A percentile compares a stretch with the other conserved stretches of the same genome.
phyloP scores from a whole-genome alignment of 1,140 invertebrate species.

The Hycleus cichorii region DNA sequence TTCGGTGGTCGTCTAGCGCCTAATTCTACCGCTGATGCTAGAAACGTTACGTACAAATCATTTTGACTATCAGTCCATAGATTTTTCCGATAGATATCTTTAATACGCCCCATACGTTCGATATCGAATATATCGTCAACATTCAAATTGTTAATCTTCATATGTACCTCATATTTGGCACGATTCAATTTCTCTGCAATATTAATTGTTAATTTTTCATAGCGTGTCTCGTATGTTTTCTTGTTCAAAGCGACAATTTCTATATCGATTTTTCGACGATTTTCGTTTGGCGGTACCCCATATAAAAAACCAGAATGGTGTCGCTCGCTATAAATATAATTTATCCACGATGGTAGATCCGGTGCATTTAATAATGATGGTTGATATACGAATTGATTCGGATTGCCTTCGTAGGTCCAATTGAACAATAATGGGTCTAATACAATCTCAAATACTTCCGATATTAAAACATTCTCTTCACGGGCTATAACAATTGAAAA shows the following conservation, averaged over 20 bases:
- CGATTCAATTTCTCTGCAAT: conserved; percentile 58
- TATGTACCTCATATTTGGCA: conserved; percentile 67
- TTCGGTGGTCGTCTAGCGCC: conserved; percentile 73
- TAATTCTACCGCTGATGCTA: conserved; percentile 73
- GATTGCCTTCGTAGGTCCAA: conserved; percentile 58
- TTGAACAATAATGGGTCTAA: conserved; percentile 59
- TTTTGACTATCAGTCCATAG: conserved; percentile 53
- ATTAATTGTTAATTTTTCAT: conserved; percentile 54
- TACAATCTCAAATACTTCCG: conserved; percentile 56
- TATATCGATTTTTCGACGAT: conserved; percentile 49
- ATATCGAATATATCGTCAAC: conserved; percentile 71
- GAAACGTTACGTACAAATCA: conserved; percentile 73
- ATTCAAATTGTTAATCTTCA: conserved; percentile 85
- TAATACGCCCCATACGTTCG: conserved; percentile 57
- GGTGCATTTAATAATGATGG: conserved; percentile 61
- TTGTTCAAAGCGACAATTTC: conserved; percentile 71
- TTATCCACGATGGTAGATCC: conserved; percentile 76
- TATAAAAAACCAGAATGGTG: conserved; percentile 70
- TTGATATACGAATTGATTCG: conserved; percentile 58
- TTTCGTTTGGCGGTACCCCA: conserved; percentile 61
- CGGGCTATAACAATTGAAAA: too few relatives aligned
- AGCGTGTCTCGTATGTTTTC: conserved; percentile 66
- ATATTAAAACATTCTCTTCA: conserved; percentile 46
- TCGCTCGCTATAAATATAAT: conserved; percentile 67
- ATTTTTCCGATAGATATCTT: conserved; percentile 64